A percentile compares a stretch with the other conserved stretches of the same genome.
phyloP scores from a whole-genome alignment of 2,888 invertebrate species.

The Diachrysia chrysitis region DNA sequence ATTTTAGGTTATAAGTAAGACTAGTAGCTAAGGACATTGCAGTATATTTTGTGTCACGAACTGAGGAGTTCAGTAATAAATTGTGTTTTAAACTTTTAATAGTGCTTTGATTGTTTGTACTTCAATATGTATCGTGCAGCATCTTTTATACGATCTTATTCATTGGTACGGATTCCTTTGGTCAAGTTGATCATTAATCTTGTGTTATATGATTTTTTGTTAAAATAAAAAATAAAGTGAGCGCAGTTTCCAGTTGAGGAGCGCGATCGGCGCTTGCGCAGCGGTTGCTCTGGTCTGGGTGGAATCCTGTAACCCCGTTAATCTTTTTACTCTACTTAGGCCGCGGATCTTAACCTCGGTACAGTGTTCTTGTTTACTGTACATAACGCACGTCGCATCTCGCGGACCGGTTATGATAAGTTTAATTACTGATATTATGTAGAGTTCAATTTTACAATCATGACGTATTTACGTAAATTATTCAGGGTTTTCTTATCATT shows the following conservation, averaged over 20 bases:
- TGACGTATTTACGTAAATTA: constrained; percentile 20
- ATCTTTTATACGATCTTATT: constrained; percentile 82
- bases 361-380: constrained; percentile 67
- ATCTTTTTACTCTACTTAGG: constrained; percentile 78
- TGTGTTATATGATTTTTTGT: constrained; percentile 34
- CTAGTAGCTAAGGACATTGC: constrained; percentile 56
- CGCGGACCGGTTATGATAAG: constrained; percentile 66
- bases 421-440: constrained; percentile 34
- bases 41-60: constrained; percentile 54
- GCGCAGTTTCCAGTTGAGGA: constrained; percentile 28
- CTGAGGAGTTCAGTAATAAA: constrained; percentile 31
- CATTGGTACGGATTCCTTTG: constrained; percentile 72
- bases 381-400: constrained; percentile 59
- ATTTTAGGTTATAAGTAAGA: constrained; percentile 74
- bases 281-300: constrained; percentile 52
- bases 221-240: constrained; percentile 39
- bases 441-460: constrained; percentile 36
- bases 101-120: constrained; percentile 61
- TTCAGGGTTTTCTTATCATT: constrained; percentile 32
- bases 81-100: constrained; percentile 29
- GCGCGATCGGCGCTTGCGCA: constrained; percentile 33
- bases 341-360: constrained; percentile 77
- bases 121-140: constrained; percentile 82
- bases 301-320: constrained; percentile 83
- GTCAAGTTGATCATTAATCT: constrained; percentile 43